These are phyloP conservation scores for Arctocebus calabarensis DNA, from an alignment of 2,797 vertebrate genomes.

Conservation along the genomic window DNA sequence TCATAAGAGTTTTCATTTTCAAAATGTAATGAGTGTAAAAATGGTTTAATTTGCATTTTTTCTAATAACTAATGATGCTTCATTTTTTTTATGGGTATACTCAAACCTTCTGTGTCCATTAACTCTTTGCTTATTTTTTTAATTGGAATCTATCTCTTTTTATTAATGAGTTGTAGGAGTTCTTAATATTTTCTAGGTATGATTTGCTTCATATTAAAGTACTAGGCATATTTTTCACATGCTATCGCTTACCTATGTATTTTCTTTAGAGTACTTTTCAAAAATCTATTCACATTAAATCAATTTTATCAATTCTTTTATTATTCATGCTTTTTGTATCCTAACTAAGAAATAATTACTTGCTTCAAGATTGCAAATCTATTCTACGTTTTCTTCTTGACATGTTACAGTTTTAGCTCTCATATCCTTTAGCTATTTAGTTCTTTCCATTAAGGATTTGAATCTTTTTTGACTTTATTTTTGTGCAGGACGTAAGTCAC, in stretches of 20 bases:
- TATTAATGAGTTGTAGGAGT: not conserved
- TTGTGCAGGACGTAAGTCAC: not conserved
- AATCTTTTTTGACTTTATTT: not conserved
- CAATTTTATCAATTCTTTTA: not conserved
- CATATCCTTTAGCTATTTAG: not conserved
- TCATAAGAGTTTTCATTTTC: not conserved
- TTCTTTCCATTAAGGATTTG: not conserved
- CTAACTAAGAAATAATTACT: not conserved
- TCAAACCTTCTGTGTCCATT: not conserved
- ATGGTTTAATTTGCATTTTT: not conserved
- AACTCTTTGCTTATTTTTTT: not conserved
- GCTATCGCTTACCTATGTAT: not conserved
- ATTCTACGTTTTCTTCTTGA: not conserved
- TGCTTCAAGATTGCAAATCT: not conserved
- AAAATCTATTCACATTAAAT: not conserved
- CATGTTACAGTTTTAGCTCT: not conserved
- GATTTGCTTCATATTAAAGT: not conserved
- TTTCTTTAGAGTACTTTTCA: not conserved
- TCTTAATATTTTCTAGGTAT: not conserved
- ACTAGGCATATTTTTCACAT: not conserved
- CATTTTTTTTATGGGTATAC: not conserved
- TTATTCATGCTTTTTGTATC: not conserved
- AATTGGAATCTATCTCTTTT: not conserved
- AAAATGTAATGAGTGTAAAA: not conserved
- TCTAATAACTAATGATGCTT: not conserved